Evolutionary conservation across 64 coral and sea anemone species (phyloP), one percentile per base, ranked within the genome.

Genomic region (Exaiptasia diaphana): DNA sequence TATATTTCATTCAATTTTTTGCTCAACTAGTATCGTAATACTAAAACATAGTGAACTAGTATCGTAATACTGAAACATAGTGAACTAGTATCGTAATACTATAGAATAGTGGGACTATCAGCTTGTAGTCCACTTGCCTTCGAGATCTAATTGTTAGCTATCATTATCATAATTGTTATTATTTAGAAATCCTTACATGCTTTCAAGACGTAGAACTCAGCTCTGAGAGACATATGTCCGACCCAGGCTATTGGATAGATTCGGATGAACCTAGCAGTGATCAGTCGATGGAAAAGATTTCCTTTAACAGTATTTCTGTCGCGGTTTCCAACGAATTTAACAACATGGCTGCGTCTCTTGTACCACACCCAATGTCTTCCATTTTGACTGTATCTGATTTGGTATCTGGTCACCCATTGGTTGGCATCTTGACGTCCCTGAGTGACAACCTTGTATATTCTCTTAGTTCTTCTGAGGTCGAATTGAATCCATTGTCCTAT

Each of bases 131-230:
- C n/a, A n/a, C n/a, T n/a, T n/a, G n/a, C n/a, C n/a, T n/a, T n/a
- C n/a, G n/a, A n/a, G n/a, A n/a, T n/a, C n/a, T n/a, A n/a, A n/a
- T n/a, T n/a, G n/a, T n/a, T n/a, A n/a, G n/a, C n/a, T n/a, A n/a
- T n/a, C n/a, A n/a, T n/a, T n/a, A n/a, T n/a, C n/a, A n/a, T n/a
- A n/a, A n/a, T n/a, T n/a, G n/a, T n/a, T n/a, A n/a, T n/a, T n/a
- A n/a, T n/a, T n/a, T n/a, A n/a, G 74, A n/a, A n/a, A n/a, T n/a
- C n/a, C 84, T 87, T 78, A 87, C 84, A 62, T 31, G 84, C 41
- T 38, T 37, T 23, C 23, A 9, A 38, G 26, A 29, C 67, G 17
- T 1, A 3, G 5, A 71, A 23, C 32, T 38, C 67, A 38, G 40
- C 40, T 44, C 67, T 71, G 31, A 71, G 34, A 21, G 67, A 71